Percentiles rank a stretch among this genome's conserved stretches.
Evolutionary conservation across 2,888 invertebrate species (phyloP).

Genomic region (Chrysopilus asiliformis): DNA sequence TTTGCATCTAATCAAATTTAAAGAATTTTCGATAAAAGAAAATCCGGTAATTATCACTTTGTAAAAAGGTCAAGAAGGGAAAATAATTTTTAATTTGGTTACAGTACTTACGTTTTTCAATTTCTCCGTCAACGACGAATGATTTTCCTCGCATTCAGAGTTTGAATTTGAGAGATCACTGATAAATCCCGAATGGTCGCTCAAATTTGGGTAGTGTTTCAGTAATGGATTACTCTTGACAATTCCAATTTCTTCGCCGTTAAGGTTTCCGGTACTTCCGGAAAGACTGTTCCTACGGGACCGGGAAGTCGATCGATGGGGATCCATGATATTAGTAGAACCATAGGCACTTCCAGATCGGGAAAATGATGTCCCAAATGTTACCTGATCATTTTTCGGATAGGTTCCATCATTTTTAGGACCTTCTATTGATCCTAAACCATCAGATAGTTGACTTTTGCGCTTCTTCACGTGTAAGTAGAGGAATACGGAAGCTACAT

Average conservation of each 20-base stretch:
- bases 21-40: not conserved
- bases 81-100: not conserved
- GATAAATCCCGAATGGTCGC: slow-evolving; percentile 37
- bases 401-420: slow-evolving; percentile 37
- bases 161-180: slow-evolving; percentile 48
- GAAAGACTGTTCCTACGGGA: slow-evolving; percentile 36
- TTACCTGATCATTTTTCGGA: slow-evolving; percentile 36
- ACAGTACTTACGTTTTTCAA: slow-evolving; percentile 29
- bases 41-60: no score
- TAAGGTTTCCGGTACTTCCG: slow-evolving; percentile 21
- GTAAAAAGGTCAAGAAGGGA: not conserved
- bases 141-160: slow-evolving; percentile 46
- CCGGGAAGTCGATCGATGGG: slow-evolving; percentile 21
- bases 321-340: slow-evolving; percentile 23
- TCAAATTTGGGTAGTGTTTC: slow-evolving; percentile 46
- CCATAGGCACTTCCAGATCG: slow-evolving; percentile 33
- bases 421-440: slow-evolving; percentile 26
- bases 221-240: slow-evolving; percentile 66
- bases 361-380: slow-evolving; percentile 32
- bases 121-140: slow-evolving; percentile 18
- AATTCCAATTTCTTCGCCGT: slow-evolving; percentile 49
- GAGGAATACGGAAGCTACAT: slow-evolving; percentile 72
- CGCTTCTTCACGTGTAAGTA: slow-evolving; percentile 65
- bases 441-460: slow-evolving; percentile 30
- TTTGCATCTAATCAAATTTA: slow-evolving; percentile 39